These are phyloP conservation scores for Bombus cullumanus DNA, from an alignment of 1,140 invertebrate species.

Conservation along the genomic window DNA sequence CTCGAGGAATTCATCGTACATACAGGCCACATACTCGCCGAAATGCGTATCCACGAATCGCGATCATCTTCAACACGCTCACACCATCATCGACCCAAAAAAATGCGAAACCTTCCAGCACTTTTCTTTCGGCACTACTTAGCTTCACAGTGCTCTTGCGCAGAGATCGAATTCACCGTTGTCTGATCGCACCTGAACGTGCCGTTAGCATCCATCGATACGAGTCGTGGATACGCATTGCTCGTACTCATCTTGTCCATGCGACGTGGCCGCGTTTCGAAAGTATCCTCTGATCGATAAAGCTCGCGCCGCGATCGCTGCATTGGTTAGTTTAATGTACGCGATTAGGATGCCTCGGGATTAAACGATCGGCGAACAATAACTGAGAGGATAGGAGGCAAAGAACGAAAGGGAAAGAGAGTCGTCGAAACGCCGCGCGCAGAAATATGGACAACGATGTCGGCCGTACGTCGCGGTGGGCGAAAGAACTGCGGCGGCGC, in stretches of 20 bases:
- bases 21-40: conserved; percentile 34
- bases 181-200: background rate
- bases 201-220: background rate
- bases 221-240: conserved; percentile 62
- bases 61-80: background rate
- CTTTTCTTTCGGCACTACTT: background rate
- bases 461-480: conserved; percentile 81
- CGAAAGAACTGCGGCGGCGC: conserved; percentile 82
- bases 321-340: background rate
- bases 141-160: background rate
- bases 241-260: conserved; percentile 69
- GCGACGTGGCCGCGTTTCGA: conserved; percentile 69
- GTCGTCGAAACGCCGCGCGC: conserved; percentile 65
- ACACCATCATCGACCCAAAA: background rate
- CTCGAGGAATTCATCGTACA: conserved; percentile 36
- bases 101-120: background rate
- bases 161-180: conserved; percentile 2
- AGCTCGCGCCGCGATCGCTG: background rate
- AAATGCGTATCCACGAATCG: conserved; percentile 62
- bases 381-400: background rate
- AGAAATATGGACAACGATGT: conserved; percentile 80
- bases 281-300: background rate
- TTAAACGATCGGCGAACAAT: background rate
- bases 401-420: background rate
- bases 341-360: background rate